Evolutionary conservation across 2,113 vertebrate genomes (phyloP), one percentile per base, ranked within the genome.

Genomic region (Anolis carolinensis): DNA sequence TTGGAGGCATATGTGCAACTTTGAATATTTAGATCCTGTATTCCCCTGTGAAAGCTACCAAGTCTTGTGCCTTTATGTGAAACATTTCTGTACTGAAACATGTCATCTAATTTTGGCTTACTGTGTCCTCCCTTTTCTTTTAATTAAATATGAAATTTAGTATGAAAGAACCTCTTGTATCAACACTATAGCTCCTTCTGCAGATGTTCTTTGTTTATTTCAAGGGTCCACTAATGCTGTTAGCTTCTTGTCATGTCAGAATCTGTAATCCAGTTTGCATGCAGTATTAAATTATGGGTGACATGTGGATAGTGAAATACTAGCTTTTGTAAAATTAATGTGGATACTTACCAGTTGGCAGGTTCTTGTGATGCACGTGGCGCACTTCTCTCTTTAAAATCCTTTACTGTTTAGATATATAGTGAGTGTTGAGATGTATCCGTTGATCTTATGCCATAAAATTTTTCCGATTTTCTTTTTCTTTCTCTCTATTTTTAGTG

Each of bases 331-430:
- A 93, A 93, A 94, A 94, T 94, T 87, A 92, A 86, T 72, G 83
- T 90, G 91, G 87, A 87, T 93, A 89, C 92, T 94, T 93, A 95
- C 91, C 89, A 89, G 81, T 91, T 93, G 93, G 90, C 92, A 94
- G 86, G 65, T 93, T 81, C 79, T 88, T 93, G 87, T 85, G 65
- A 83, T 87, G 63, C 85, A 92, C 92, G 85, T 87, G 89, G 67
- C 86, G 71, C 73, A 87, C 72, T 86, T 93, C 89, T 76, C 92
- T 87, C 87, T 88, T 91, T 83, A 88, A 90, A 91, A 84, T 90
- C 86, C 78, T 91, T 86, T 73, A n/a, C n/a, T n/a, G n/a, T n/a
- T n/a, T n/a, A n/a, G n/a, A n/a, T n/a, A n/a, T n/a, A n/a, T n/a
- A n/a, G n/a, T n/a, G n/a, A 75, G 89, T 85, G 80, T 84, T 87